phyloP scores from a whole-genome alignment of 2,797 vertebrate genomes.

The Helarctos malayanus region DNA sequence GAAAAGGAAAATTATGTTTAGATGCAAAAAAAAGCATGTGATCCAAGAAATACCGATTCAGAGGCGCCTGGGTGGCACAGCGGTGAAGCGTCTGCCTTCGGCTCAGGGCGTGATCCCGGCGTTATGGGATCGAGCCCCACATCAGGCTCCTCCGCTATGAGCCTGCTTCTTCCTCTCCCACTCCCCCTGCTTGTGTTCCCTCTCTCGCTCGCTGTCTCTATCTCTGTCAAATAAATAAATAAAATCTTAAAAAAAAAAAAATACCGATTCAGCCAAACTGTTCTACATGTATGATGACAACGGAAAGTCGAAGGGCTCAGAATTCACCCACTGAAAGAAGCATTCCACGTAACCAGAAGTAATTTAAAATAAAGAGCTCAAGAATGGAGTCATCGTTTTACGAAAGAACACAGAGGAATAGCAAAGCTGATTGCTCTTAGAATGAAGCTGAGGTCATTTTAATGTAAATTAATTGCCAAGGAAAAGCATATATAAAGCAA shows the following conservation, averaged over 20 bases:
- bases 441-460: not conserved
- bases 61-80: too few species aligned
- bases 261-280: not conserved
- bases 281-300: not conserved
- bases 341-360: not conserved
- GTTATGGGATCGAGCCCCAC: too few species aligned
- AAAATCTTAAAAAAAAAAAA: not conserved
- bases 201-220: too few species aligned
- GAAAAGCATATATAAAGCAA: not conserved
- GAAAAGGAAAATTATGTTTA: conserved; percentile 46
- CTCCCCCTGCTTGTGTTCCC: too few species aligned
- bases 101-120: too few species aligned
- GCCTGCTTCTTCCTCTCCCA: too few species aligned
- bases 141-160: too few species aligned
- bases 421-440: not conserved
- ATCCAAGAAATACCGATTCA: not conserved
- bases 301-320: not conserved
- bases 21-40: not conserved
- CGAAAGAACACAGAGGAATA: not conserved
- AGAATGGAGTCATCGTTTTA: conserved; percentile 11
- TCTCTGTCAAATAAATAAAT: too few species aligned
- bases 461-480: conserved; percentile 1
- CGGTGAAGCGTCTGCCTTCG: too few species aligned
- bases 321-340: not conserved
- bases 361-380: not conserved